Evolutionary conservation across 2,113 vertebrate genomes (phyloP).

Genomic region (Theristicus caerulescens): DNA sequence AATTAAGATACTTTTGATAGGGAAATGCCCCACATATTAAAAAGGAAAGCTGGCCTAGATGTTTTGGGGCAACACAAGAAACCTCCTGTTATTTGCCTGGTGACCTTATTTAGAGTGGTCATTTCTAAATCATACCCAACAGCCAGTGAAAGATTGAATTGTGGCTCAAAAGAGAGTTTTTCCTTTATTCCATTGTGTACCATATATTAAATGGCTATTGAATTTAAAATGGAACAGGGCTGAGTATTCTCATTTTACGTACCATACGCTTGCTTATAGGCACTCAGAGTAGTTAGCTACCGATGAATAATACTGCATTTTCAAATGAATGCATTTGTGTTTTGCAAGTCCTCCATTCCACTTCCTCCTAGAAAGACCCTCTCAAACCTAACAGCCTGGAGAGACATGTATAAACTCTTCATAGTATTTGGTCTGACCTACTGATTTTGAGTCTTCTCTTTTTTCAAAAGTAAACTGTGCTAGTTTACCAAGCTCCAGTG

Average conservation of each 20-base stretch:
- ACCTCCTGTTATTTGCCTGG: background rate
- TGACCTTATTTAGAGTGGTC: background rate
- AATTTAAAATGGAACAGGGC: background rate
- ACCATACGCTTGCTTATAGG: background rate
- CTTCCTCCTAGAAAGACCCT: background rate
- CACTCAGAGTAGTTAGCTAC: background rate
- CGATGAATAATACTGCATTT: background rate
- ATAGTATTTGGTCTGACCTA: background rate
- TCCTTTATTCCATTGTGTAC: background rate
- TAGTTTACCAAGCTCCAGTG: background rate
- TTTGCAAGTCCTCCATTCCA: background rate
- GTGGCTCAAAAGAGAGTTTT: background rate
- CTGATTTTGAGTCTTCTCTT: background rate
- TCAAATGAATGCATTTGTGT: background rate
- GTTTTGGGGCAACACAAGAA: background rate
- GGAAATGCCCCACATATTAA: background rate
- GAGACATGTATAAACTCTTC: background rate
- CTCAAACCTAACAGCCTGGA: background rate
- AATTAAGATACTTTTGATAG: background rate
- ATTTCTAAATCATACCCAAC: background rate
- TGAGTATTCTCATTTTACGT: background rate
- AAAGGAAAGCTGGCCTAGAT: background rate
- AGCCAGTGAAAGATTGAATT: background rate
- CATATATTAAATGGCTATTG: background rate
- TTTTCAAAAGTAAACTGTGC: background rate